Conservation (phyloP, 2,113 vertebrate species). For the Mormyrus lacerda region DNA sequence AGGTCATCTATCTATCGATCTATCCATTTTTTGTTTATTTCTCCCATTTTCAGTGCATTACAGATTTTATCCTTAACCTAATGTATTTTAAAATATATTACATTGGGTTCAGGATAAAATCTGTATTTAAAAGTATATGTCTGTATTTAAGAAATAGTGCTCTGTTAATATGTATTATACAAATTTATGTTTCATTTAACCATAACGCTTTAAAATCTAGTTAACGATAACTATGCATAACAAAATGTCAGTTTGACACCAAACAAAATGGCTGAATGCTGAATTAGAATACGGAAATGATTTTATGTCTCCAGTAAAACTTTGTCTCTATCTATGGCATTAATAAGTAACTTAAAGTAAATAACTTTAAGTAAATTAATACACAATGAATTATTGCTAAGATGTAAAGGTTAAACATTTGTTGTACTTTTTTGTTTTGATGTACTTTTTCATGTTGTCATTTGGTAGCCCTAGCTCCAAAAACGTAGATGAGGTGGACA, state of each 20-base stretch:
- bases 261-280: slow-evolving; percentile 2
- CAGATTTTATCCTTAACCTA: no score
- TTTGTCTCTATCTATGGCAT: not conserved
- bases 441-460: not conserved
- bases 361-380: no score
- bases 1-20: not conserved
- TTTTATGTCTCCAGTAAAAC: not conserved
- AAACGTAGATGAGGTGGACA: not conserved
- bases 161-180: not conserved
- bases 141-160: not conserved
- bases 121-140: not conserved
- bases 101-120: not conserved
- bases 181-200: not conserved
- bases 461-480: not conserved
- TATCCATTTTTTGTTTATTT: not conserved
- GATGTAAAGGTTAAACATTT: not conserved
- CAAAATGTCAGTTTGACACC: not conserved
- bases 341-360: no score
- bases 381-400: not conserved
- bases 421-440: not conserved
- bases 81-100: no score
- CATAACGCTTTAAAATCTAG: not conserved
- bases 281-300: not conserved
- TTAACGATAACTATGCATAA: not conserved
- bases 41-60: not conserved